Conservation (phyloP, 2,888 invertebrate species). For the Chrysolina americana region DNA sequence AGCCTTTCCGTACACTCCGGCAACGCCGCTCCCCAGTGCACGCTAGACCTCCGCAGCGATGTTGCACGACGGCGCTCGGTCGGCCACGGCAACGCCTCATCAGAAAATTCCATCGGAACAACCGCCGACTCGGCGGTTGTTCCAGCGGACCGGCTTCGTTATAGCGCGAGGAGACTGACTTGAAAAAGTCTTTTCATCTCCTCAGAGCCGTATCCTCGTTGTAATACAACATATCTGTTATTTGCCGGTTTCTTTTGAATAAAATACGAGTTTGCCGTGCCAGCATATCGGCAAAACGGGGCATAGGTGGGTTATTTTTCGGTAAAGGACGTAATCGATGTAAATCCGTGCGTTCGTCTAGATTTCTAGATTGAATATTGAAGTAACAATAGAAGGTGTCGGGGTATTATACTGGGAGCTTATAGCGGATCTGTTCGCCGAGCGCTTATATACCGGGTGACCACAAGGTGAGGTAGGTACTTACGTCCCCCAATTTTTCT, state of each 20-base stretch:
- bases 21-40: slow-evolving; percentile 33
- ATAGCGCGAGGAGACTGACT: slow-evolving; percentile 61
- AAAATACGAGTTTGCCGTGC: slow-evolving; percentile 53
- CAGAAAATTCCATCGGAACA: slow-evolving; percentile 63
- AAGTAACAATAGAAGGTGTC: slow-evolving; percentile 38
- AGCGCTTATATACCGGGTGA: too few species aligned
- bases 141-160: slow-evolving; percentile 64
- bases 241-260: slow-evolving; percentile 65
- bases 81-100: slow-evolving; percentile 45
- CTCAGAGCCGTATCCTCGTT: slow-evolving; percentile 62
- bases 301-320: slow-evolving; percentile 36
- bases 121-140: slow-evolving; percentile 64
- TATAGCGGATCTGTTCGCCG: too few species aligned
- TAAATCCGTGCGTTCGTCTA: slow-evolving; percentile 43
- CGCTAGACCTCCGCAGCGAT: slow-evolving; percentile 59
- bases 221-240: slow-evolving; percentile 69
- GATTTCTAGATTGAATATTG: slow-evolving; percentile 36
- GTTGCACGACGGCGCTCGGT: slow-evolving; percentile 2
- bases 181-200: slow-evolving; percentile 68
- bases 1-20: neutral
- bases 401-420: too few species aligned
- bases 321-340: slow-evolving; percentile 43
- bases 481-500: too few species aligned
- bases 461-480: too few species aligned
- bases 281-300: slow-evolving; percentile 38